A percentile compares a stretch with the other conserved stretches of the same genome.
These are phyloP conservation scores for Bolinopsis microptera DNA, from an alignment of 37 sponge, comb jelly and placozoan species.

Conservation along the genomic window DNA sequence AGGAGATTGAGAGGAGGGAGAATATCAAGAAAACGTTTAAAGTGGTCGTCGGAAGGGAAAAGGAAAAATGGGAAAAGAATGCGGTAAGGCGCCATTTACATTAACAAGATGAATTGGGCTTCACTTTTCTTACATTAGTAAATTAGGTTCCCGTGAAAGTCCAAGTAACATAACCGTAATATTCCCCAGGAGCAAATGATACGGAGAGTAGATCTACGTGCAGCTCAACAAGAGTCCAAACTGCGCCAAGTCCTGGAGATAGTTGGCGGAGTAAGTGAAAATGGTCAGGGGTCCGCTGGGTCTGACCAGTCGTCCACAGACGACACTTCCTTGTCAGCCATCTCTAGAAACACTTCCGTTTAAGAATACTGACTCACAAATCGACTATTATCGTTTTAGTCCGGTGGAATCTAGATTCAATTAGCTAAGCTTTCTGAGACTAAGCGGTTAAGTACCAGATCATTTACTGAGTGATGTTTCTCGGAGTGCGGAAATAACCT, in stretches of 20 bases:
- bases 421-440: no score
- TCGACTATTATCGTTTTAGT: no score
- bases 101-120: no score
- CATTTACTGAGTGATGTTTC: no score
- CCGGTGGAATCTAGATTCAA: no score
- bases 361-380: not conserved
- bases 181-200: slow-evolving; percentile 54
- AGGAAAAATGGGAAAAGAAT: slow-evolving; percentile 53
- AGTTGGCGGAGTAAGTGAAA: slow-evolving; percentile 62
- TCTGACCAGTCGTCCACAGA: not conserved
- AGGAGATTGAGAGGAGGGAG: slow-evolving; percentile 54
- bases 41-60: slow-evolving; percentile 35
- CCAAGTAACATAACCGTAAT: not conserved
- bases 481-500: no score
- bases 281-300: not conserved
- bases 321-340: not conserved
- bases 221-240: slow-evolving; percentile 62
- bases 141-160: not conserved
- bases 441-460: no score
- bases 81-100: slow-evolving; percentile 10
- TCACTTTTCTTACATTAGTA: not conserved
- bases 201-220: slow-evolving; percentile 7
- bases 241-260: slow-evolving; percentile 64
- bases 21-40: slow-evolving; percentile 56
- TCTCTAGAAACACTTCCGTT: slow-evolving; percentile 54